These are phyloP conservation scores for Camptogramma bilineatum DNA, from an alignment of 2,888 invertebrate genomes.

Conservation along the genomic window DNA sequence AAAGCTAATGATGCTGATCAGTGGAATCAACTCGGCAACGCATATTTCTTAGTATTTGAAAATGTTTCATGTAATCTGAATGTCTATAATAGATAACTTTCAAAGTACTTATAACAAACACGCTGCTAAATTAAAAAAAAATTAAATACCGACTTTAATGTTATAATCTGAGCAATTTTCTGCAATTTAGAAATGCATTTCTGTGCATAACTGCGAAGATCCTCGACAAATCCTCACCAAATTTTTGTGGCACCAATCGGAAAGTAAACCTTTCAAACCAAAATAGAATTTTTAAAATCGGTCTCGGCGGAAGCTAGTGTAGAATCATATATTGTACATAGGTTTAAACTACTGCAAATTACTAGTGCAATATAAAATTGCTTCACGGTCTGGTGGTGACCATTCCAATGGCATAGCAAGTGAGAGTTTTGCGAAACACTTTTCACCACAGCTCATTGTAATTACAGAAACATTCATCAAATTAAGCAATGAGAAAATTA, in stretches of 20 bases:
- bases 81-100: not conserved
- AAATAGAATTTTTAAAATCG: no score
- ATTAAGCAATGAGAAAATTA: slow-evolving; percentile 31
- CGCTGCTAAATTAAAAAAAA: no score
- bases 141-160: no score
- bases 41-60: slow-evolving; percentile 11
- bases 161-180: no score
- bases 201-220: no score
- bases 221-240: no score
- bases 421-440: slow-evolving; percentile 49
- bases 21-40: slow-evolving; percentile 3
- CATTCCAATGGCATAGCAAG: slow-evolving; percentile 41
- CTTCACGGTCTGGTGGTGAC: slow-evolving; percentile 48
- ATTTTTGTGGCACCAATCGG: no score
- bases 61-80: slow-evolving; percentile 7
- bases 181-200: no score
- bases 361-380: slow-evolving; percentile 29
- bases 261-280: no score
- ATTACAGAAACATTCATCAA: slow-evolving; percentile 41
- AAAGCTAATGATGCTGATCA: slow-evolving; percentile 1
- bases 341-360: not conserved
- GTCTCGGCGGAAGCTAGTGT: no score
- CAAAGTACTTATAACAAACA: no score
- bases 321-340: no score
- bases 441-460: slow-evolving; percentile 47